Conservation (phyloP, 1,140 invertebrate species). For the Caenorhabditis inopinata region DNA sequence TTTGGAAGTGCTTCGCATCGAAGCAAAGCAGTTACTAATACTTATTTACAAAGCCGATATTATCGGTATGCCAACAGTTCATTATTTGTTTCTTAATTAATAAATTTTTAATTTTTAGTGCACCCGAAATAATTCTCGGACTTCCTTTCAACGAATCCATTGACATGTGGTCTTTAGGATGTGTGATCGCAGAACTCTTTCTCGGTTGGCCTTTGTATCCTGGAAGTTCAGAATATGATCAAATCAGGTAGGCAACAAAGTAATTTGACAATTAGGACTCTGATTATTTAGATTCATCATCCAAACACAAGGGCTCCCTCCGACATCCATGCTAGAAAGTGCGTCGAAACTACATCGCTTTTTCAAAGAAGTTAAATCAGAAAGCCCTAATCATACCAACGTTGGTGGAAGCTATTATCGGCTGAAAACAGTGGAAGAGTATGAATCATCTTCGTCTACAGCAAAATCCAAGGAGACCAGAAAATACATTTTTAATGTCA, state of each 20-base stretch:
- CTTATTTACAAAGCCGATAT: slow-evolving; percentile 96
- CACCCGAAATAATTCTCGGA: slow-evolving; percentile 96
- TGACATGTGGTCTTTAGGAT: slow-evolving; percentile 99
- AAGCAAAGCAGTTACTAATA: slow-evolving; percentile 98
- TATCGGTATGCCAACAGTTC: too few species aligned
- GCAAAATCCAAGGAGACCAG: slow-evolving; percentile 94
- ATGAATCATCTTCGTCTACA: slow-evolving; percentile 93
- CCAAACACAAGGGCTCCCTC: slow-evolving; percentile 88
- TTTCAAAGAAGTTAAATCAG: slow-evolving; percentile 75
- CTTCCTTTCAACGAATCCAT: slow-evolving; percentile 98
- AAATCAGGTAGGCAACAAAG: slow-evolving; percentile 78
- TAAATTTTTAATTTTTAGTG: slow-evolving; percentile 69
- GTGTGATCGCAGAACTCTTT: slow-evolving; percentile 98
- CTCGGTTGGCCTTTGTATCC: slow-evolving; percentile 99
- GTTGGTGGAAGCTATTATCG: slow-evolving; percentile 51
- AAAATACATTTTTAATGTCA: slow-evolving; percentile 98
- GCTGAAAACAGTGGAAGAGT: slow-evolving; percentile 86
- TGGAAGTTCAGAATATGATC: slow-evolving; percentile 98
- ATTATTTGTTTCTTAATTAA: too few species aligned
- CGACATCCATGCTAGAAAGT: slow-evolving; percentile 96
- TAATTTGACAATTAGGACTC: background rate
- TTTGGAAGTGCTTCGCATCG: slow-evolving; percentile 98
- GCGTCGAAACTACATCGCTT: slow-evolving; percentile 98
- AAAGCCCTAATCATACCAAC: slow-evolving; percentile 25
- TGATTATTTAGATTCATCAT: slow-evolving; percentile 74